Evolutionary conservation across 2,888 invertebrate genomes (phyloP).

Genomic region (Agapostemon virescens): DNA sequence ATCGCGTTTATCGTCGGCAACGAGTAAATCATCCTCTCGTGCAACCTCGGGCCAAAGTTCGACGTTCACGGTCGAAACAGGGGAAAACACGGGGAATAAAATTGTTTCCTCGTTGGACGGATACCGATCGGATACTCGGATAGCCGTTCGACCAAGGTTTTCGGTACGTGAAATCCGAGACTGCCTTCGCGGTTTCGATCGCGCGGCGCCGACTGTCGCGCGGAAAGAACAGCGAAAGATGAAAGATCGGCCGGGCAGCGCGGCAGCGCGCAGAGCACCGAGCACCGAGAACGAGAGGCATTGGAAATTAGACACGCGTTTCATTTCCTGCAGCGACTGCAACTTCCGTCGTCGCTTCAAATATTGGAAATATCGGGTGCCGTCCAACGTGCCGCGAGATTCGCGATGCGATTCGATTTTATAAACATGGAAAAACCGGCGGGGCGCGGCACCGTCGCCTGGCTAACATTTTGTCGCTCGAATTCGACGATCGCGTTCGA

Average conservation of each 20-base stretch:
- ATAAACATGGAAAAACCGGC: slow-evolving; percentile 60
- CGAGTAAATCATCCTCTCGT: neutral
- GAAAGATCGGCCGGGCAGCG: slow-evolving; percentile 26
- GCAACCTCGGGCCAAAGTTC: neutral
- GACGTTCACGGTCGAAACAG: neutral
- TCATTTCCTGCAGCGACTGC: slow-evolving; percentile 79
- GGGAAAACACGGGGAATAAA: neutral
- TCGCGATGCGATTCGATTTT: slow-evolving; percentile 73
- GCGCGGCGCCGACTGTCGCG: neutral
- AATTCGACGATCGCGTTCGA: neutral
- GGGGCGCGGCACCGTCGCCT: neutral
- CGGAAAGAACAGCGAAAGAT: slow-evolving; percentile 28
- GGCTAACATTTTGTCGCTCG: neutral
- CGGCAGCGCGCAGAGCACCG: slow-evolving; percentile 49
- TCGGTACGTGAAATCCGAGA: neutral
- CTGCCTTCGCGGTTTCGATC: neutral
- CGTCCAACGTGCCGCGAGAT: slow-evolving; percentile 76
- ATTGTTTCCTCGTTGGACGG: neutral
- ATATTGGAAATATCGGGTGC: slow-evolving; percentile 77
- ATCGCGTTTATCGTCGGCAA: no score
- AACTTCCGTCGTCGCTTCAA: slow-evolving; percentile 77
- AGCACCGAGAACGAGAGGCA: slow-evolving; percentile 52
- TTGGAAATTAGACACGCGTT: slow-evolving; percentile 80
- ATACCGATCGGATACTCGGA: neutral
- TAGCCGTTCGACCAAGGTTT: neutral